Conservation (phyloP, 2,888 invertebrate genomes). For the Nysson spinosus region DNA sequence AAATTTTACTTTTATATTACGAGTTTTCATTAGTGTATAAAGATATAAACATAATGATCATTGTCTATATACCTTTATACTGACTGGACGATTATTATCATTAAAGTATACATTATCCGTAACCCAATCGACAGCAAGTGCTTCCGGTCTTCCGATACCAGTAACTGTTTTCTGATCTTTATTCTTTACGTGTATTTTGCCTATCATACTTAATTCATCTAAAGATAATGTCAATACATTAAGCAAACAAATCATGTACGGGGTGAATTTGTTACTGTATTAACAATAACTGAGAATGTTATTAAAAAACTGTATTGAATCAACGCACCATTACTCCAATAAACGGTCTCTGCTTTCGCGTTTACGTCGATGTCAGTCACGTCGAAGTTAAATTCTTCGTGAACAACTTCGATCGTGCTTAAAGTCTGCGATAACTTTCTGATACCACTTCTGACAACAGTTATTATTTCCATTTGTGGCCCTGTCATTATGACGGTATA, state of each 20-base stretch:
- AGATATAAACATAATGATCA: background rate
- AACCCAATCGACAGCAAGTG: constrained; percentile 86
- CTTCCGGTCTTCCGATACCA: constrained; percentile 78
- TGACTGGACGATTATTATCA: constrained; percentile 72
- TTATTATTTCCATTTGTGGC: constrained; percentile 69
- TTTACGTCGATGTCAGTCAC: constrained; percentile 81
- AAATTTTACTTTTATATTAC: too few relatives aligned
- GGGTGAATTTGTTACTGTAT: too few relatives aligned
- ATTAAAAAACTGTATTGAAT: background rate
- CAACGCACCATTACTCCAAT: constrained; percentile 77
- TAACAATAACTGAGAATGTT: too few relatives aligned
- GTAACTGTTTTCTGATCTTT: constrained; percentile 68
- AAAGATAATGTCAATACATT: constrained; percentile 26
- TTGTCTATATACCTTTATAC: constrained; percentile 61
- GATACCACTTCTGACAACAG: constrained; percentile 67
- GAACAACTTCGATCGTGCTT: constrained; percentile 61
- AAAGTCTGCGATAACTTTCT: constrained; percentile 63
- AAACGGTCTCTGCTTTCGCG: constrained; percentile 75
- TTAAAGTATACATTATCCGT: constrained; percentile 85
- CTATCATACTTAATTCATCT: constrained; percentile 66
- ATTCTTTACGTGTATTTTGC: constrained; percentile 71
- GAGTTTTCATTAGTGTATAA: too few relatives aligned
- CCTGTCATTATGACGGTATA: constrained; percentile 56
- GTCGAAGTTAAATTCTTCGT: constrained; percentile 53
- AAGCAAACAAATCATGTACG: too few relatives aligned